Percentiles rank a stretch among this genome's conserved stretches.
These are phyloP conservation scores for Hyposmocoma kahamanoa DNA, from an alignment of 1,140 invertebrate genomes.

Conservation along the genomic window DNA sequence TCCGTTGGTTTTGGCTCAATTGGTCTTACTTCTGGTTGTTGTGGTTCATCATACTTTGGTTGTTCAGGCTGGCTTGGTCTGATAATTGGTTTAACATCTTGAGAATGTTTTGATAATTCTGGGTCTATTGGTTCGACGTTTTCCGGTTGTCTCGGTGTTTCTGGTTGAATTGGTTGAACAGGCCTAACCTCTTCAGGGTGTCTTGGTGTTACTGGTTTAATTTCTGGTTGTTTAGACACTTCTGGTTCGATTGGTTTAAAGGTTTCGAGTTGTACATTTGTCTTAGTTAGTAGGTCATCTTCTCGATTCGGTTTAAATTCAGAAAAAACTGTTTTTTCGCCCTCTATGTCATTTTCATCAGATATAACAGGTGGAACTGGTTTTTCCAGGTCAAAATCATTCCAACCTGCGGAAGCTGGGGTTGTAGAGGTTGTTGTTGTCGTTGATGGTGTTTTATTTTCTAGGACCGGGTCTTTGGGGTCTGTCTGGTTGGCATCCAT, in stretches of 20 bases:
- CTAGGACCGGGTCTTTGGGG: too few species aligned
- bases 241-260: neutral
- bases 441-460: too few species aligned
- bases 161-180: neutral
- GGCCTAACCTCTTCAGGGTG: neutral
- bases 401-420: too few species aligned
- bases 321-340: too few species aligned
- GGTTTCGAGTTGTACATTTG: too few species aligned
- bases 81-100: neutral
- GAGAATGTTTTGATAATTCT: neutral
- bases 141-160: neutral
- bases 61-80: conserved; percentile 9
- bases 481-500: too few species aligned
- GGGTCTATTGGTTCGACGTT: neutral
- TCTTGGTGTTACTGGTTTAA: neutral
- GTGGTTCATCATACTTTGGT: conserved; percentile 11
- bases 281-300: too few species aligned
- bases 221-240: neutral
- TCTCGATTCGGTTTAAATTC: too few species aligned
- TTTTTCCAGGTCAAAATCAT: too few species aligned
- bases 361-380: too few species aligned
- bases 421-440: too few species aligned
- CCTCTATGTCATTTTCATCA: too few species aligned
- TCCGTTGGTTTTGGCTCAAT: neutral
- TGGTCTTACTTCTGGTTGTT: conserved; percentile 11